phyloP scores from a whole-genome alignment of 2,888 invertebrate genomes.

The Orthonevra nobilis region DNA sequence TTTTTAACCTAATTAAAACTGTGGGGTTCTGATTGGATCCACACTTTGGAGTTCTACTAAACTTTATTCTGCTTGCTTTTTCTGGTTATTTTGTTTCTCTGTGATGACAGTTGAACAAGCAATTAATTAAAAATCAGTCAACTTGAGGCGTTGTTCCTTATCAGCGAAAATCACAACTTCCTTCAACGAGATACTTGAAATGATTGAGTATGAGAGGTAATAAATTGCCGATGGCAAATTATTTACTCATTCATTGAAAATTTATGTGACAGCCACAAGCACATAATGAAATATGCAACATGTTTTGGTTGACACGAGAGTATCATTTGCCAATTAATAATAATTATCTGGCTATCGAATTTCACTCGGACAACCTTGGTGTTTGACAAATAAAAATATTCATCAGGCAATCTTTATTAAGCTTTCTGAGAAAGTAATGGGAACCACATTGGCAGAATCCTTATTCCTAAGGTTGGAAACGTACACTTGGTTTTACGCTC shows the following conservation, averaged over 20 bases:
- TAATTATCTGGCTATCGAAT: constrained; percentile 3
- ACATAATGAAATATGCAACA: constrained; percentile 15
- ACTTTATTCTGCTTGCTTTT: constrained; percentile 2
- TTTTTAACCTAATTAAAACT: constrained; percentile 44
- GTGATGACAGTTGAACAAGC: constrained; percentile 2
- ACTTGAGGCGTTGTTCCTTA: no score
- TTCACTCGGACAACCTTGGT: not conserved
- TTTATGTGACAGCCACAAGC: constrained; percentile 5
- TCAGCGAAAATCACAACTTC: no score
- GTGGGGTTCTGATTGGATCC: no score
- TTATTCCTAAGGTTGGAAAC: no score
- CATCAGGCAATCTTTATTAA: no score
- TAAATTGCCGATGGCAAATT: constrained; percentile 22
- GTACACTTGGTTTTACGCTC: no score
- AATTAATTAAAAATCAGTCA: constrained; percentile 37
- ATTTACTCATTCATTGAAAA: constrained; percentile 13
- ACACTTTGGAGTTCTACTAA: no score
- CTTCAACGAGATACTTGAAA: not conserved
- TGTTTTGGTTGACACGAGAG: not conserved
- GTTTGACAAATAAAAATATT: no score
- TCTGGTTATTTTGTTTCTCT: constrained; percentile 2
- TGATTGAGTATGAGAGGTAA: not conserved
- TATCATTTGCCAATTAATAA: constrained; percentile 2
- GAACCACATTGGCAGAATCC: no score
- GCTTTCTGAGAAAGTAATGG: no score